phyloP scores from a whole-genome alignment of 1,140 invertebrate genomes.

The Orius insidiosus region DNA sequence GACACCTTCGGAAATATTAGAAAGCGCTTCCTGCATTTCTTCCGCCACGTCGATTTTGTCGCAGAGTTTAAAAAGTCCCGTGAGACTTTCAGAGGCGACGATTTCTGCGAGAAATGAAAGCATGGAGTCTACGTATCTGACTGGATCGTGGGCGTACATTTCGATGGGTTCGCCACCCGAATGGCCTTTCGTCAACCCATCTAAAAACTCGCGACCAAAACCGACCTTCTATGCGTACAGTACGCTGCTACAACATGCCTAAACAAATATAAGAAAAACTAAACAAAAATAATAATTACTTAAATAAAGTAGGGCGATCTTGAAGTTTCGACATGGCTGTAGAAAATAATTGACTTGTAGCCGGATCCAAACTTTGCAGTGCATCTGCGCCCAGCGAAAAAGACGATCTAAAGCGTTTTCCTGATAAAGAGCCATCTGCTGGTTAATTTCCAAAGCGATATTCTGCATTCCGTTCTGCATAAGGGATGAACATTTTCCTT shows the following conservation, averaged over 20 bases:
- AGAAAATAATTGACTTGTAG: constrained; percentile 46
- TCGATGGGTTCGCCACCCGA: constrained; percentile 73
- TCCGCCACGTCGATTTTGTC: constrained; percentile 51
- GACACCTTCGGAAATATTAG: constrained; percentile 77
- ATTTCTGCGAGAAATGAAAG: constrained; percentile 92
- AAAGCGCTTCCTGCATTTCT: constrained; percentile 47
- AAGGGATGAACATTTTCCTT: constrained; percentile 50
- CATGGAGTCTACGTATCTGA: constrained; percentile 91
- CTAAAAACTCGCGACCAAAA: constrained; percentile 79
- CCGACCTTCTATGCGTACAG: constrained; percentile 67
- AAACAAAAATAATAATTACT: constrained; percentile 33
- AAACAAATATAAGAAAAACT: constrained; percentile 22
- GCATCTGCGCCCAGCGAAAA: constrained; percentile 83
- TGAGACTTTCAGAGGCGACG: constrained; percentile 83
- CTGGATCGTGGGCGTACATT: constrained; percentile 84
- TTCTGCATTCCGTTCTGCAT: constrained; percentile 70
- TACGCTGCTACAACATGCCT: constrained; percentile 85
- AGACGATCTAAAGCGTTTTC: constrained; percentile 83
- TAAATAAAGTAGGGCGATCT: constrained; percentile 78
- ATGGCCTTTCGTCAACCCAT: constrained; percentile 78
- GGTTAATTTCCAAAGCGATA: constrained; percentile 84
- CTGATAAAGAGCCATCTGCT: constrained; percentile 79
- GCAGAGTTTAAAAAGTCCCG: constrained; percentile 64
- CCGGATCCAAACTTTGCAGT: constrained; percentile 59
- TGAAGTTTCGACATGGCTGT: constrained; percentile 73